Conservation (phyloP, 2,888 invertebrate genomes). For the Leucania comma region DNA sequence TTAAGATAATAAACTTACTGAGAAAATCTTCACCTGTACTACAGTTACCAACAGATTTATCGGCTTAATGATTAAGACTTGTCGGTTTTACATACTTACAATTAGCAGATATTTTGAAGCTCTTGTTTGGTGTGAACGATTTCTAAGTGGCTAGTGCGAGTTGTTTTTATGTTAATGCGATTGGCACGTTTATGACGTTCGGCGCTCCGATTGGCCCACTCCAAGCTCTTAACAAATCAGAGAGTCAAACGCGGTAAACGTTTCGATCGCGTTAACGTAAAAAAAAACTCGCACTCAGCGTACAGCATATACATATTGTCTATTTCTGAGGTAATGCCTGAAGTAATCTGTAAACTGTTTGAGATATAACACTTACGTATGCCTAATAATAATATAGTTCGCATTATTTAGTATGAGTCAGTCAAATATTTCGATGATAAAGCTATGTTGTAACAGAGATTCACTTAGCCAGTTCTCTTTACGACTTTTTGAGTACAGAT, state of each 20-base stretch:
- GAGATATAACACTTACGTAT: constrained; percentile 37
- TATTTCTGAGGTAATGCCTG: constrained; percentile 26
- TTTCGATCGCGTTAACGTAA: too few species aligned
- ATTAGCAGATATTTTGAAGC: constrained; percentile 35
- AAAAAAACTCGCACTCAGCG: too few species aligned
- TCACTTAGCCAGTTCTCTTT: constrained; percentile 6
- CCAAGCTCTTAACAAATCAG: too few species aligned
- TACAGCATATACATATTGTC: constrained; percentile 24
- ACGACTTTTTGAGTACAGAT: neutral
- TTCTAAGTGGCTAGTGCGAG: neutral
- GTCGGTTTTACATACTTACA: constrained; percentile 19
- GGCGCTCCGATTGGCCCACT: too few species aligned
- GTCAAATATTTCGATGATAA: constrained; percentile 23
- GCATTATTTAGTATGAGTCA: constrained; percentile 53
- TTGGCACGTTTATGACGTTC: too few species aligned
- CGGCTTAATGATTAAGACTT: constrained; percentile 24
- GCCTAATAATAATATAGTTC: constrained; percentile 25
- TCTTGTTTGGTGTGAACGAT: constrained; percentile 14
- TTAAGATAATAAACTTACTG: constrained; percentile 35
- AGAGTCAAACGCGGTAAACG: too few species aligned
- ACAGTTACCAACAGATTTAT: constrained; percentile 36
- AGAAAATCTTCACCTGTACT: constrained; percentile 39
- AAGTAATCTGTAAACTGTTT: constrained; percentile 40
- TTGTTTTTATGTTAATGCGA: too few species aligned
- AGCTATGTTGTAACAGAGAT: constrained; percentile 12